These are phyloP conservation scores for Orgyia antiqua DNA, from an alignment of 2,888 invertebrate genomes.

Conservation along the genomic window DNA sequence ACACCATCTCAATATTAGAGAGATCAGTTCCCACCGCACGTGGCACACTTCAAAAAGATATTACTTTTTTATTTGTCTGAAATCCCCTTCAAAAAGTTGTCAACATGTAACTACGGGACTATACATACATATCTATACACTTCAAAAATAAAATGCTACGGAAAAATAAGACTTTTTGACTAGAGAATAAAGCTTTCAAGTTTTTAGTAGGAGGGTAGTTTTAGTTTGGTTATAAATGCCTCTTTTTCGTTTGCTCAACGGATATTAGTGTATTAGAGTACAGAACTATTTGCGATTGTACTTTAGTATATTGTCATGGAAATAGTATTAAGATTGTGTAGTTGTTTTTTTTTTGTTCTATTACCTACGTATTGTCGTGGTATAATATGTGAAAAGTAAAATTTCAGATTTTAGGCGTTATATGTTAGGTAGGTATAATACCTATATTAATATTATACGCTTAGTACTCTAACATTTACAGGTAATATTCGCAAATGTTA, in stretches of 20 bases:
- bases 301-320: constrained; percentile 56
- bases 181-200: background rate
- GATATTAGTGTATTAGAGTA: constrained; percentile 57
- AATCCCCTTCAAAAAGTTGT: constrained; percentile 63
- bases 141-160: background rate
- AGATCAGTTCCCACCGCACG: constrained; percentile 49
- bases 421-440: no score
- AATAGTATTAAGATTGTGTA: constrained; percentile 54
- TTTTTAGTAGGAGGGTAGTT: constrained; percentile 3
- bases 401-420: no score
- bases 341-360: constrained; percentile 32
- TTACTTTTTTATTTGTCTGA: constrained; percentile 73
- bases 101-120: constrained; percentile 58
- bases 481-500: no score
- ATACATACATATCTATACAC: constrained; percentile 6
- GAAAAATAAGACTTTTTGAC: constrained; percentile 5
- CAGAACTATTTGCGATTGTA: constrained; percentile 51
- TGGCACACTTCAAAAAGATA: constrained; percentile 50
- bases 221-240: constrained; percentile 25
- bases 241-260: constrained; percentile 55
- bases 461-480: no score
- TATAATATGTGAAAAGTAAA: no score
- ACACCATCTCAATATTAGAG: constrained; percentile 65
- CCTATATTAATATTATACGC: no score
- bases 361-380: no score